Percentiles rank a stretch among this genome's conserved stretches.
phyloP scores from a whole-genome alignment of 2,888 invertebrate species.

The Dryobota labecula region DNA sequence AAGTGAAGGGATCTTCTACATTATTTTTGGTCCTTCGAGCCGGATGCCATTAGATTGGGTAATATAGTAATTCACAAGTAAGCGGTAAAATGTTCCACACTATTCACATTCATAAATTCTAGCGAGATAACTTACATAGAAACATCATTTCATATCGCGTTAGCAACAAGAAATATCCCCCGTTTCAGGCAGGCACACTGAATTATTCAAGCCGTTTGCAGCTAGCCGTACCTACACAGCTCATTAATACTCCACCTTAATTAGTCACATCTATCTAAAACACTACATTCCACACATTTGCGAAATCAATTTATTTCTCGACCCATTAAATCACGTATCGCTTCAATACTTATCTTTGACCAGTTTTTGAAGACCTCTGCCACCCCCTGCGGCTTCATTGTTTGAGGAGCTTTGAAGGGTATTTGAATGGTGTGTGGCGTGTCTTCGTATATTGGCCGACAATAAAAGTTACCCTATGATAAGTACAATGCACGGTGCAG shows the following conservation, averaged over 20 bases:
- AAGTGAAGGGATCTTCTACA: too few relatives aligned
- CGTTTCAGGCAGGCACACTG: slow-evolving; percentile 32
- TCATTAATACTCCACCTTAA: slow-evolving; percentile 59
- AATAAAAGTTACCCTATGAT: slow-evolving; percentile 88
- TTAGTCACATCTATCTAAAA: slow-evolving; percentile 70
- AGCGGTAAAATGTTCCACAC: not conserved
- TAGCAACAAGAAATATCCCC: slow-evolving; percentile 42
- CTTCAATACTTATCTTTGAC: slow-evolving; percentile 80
- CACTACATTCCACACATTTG: slow-evolving; percentile 74
- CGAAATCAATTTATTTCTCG: slow-evolving; percentile 88
- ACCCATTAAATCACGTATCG: slow-evolving; percentile 87
- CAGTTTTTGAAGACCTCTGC: slow-evolving; percentile 68
- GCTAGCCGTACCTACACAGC: slow-evolving; percentile 13
- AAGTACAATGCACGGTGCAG: slow-evolving; percentile 86
- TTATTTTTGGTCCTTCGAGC: too few relatives aligned
- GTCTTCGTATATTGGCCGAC: slow-evolving; percentile 75
- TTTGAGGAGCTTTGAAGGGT: slow-evolving; percentile 52
- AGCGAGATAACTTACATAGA: slow-evolving; percentile 12
- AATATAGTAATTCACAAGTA: too few relatives aligned
- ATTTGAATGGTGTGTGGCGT: slow-evolving; percentile 75
- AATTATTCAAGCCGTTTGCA: slow-evolving; percentile 45
- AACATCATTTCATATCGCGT: slow-evolving; percentile 12
- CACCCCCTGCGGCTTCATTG: slow-evolving; percentile 65
- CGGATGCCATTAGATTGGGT: too few relatives aligned
- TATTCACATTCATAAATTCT: not conserved